Evolutionary conservation across 2,797 vertebrate species (phyloP).

Genomic region (Sylvilagus floridanus): DNA sequence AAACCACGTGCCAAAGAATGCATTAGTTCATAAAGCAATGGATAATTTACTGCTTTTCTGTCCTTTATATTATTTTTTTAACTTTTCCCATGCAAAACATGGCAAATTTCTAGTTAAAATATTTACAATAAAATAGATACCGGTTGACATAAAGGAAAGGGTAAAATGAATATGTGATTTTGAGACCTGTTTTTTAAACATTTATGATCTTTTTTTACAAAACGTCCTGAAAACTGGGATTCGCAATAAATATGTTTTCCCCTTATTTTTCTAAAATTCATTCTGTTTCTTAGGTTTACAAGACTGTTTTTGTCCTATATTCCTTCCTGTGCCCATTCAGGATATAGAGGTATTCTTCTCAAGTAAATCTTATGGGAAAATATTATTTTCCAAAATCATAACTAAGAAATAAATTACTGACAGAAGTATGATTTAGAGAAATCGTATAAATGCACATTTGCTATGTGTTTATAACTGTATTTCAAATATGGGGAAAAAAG

Average conservation of each 20-base stretch:
- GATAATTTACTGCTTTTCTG: slow-evolving; percentile 39
- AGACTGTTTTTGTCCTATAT: neutral
- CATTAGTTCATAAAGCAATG: neutral
- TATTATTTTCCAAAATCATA: slow-evolving; percentile 21
- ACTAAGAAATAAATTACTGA: slow-evolving; percentile 30
- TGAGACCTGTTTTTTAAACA: neutral
- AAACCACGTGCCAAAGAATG: slow-evolving; percentile 29
- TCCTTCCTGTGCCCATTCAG: neutral
- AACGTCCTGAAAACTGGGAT: neutral
- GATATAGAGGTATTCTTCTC: neutral
- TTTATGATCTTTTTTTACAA: neutral
- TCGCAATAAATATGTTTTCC: neutral
- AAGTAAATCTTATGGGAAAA: slow-evolving; percentile 44
- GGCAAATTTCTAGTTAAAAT: slow-evolving; percentile 41
- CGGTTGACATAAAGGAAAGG: neutral
- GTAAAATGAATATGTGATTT: slow-evolving; percentile 18
- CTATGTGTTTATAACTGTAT: neutral
- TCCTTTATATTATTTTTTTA: slow-evolving; percentile 41
- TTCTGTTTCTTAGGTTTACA: neutral
- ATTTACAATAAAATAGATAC: neutral
- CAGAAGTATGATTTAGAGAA: slow-evolving; percentile 43
- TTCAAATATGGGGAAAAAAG: neutral
- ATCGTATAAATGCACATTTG: slow-evolving; percentile 25
- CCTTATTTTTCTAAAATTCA: neutral
- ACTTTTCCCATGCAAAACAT: slow-evolving; percentile 27